Conservation (phyloP, 1,140 invertebrate genomes). For the Teleogryllus occipitalis region DNA sequence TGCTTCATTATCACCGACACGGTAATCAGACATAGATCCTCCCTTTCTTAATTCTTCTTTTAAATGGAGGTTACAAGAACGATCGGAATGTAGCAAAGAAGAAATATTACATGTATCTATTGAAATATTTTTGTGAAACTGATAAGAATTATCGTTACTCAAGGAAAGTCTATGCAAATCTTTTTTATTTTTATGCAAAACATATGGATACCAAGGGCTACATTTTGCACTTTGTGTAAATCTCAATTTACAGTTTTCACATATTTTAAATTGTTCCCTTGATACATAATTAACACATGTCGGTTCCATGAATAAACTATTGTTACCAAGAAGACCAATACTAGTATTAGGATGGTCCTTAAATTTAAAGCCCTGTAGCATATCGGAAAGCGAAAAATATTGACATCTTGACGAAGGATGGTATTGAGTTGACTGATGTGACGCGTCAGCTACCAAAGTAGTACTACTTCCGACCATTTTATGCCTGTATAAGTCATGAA, state of each 20-base stretch:
- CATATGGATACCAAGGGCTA: not conserved
- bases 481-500: slow-evolving; percentile 58
- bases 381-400: slow-evolving; percentile 61
- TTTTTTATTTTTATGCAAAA: too few relatives aligned
- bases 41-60: slow-evolving; percentile 63
- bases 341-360: slow-evolving; percentile 49
- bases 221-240: slow-evolving; percentile 26
- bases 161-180: too few relatives aligned
- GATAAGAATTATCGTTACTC: too few relatives aligned
- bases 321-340: slow-evolving; percentile 39
- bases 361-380: slow-evolving; percentile 43
- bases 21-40: slow-evolving; percentile 49
- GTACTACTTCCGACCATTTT: slow-evolving; percentile 39
- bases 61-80: slow-evolving; percentile 83
- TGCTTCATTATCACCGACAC: slow-evolving; percentile 27
- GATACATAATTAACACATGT: slow-evolving; percentile 48
- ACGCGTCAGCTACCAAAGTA: not conserved
- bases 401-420: slow-evolving; percentile 46
- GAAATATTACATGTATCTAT: slow-evolving; percentile 50
- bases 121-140: too few relatives aligned
- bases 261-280: slow-evolving; percentile 51
- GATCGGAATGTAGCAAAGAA: slow-evolving; percentile 74
- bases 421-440: not conserved
- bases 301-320: slow-evolving; percentile 74
- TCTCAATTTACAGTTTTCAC: slow-evolving; percentile 62